Base-by-base conservation (phyloP, 2,113 vertebrate species). In the Anarhynchus alexandrinus region DNA sequence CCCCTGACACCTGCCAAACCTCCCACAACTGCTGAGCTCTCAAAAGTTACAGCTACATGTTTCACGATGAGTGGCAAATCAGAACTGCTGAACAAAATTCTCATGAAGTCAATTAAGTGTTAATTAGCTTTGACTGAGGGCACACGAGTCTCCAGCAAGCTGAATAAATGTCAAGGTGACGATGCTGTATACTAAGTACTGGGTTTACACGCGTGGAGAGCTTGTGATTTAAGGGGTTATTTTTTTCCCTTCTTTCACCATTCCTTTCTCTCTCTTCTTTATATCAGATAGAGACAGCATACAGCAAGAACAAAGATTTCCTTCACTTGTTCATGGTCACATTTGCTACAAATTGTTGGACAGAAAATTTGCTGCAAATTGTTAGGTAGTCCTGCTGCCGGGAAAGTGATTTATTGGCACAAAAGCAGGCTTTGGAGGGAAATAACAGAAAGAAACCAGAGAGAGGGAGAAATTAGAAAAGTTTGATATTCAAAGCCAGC, bases 161-260 rank as follows among this genome's bases (percentile, higher is more conserved):
- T 94, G 94, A 97, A 97, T 97, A 97, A 97, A 96, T 96, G 97
- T 95, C 96, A 98, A 97, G 92, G 96, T 94, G 97, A 96, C 19
- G 4, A 94, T 64, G 77, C 86, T 95, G 36, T 88, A 43, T 95
- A 73, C 76, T 86, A 96, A 96, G 94, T 94, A 90, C 66, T 86
- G 57, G 61, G 90, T 96, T 95, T 94, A 94, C 96, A 96, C 9
- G 13, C 6, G 5, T 88, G 91, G 82, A 94, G 52, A 86, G 36
- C 20, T 81, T 93, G 49, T 76, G 92, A 91, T 96, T 97, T 97
- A 92, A 96, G 71, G 86, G 67, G 32, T 86, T 91, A 47, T 76
- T 93, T 96, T 91, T 94, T 91, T 42, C 20, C 26, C 10, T 96
- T 95, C 82, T 92, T 94, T 95, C 80, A 81, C 94, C 78, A 40